Evolutionary conservation across 30 jellyfish, hydroid and myxozoan genomes (phyloP), one percentile per base, ranked within the genome.

Genomic region (Chrysaora quinquecirrha): DNA sequence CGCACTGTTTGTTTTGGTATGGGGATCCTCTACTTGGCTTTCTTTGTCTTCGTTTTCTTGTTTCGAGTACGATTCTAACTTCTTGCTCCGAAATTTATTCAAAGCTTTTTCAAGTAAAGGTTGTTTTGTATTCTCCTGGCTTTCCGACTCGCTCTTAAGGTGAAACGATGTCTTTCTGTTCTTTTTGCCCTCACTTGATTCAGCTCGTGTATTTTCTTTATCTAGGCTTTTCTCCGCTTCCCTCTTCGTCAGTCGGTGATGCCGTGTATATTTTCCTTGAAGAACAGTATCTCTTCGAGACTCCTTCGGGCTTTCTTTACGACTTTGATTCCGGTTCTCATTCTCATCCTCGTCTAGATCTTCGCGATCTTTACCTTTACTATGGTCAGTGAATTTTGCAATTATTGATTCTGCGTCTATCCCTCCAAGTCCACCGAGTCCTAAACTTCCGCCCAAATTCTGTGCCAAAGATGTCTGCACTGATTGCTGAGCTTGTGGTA

Each of bases 391-490:
- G 22, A 75, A 48, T 21, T 85, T 75, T 3, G 85, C 87, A 46
- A 85, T 85, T 3, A 75, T 85, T 2, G 87, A 71, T 64, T 75
- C 96, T 6, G 96, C 96, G 79, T 88, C 96, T 16, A 88, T 71
- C 6, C 89, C 95, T 21, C 89, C 95, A 3, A 85, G 78, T 12
- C 96, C 96, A 24, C 96, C 96, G 23, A 88, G 86, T 19, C 96
- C 96, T 21, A 88, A 58, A 61, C 96, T 88, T 48, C 96, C 96
- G 31, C 96, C 96, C 0, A 88, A 47, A 28, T 48, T 58, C 27
- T 90, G 89, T 24, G 83, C 73, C 10, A 64, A 82, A 23, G 75
- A 60, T 30, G 27, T 56, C 20, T 64, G 30, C 27, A 46, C 85
- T 46, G 62, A 35, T 23, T 60, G 85, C 75, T 73, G 75, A 22